Evolutionary conservation across 1,140 invertebrate species (phyloP), one percentile per base, ranked within the genome.

Genomic region (Diachasma alloeum): DNA sequence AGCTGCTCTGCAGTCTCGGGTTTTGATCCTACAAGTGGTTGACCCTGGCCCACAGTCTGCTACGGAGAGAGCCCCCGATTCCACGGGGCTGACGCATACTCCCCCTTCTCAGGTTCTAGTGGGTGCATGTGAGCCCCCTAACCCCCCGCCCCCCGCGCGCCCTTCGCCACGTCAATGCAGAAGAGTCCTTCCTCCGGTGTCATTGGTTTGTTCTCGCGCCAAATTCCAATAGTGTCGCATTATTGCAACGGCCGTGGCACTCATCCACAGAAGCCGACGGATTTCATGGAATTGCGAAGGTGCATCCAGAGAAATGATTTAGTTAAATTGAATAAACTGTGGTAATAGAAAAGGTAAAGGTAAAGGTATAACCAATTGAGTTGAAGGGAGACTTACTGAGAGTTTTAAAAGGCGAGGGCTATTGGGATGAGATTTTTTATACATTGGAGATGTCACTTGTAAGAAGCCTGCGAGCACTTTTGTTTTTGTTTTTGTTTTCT

Each of bases 21-120:
- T n/a, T 31, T n/a, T n/a, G 74, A 78, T 78, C 56, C 79, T 76
- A 80, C 79, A 80, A 80, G 79, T 80, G 79, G 79, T 80, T 80
- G 79, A 80, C 79, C 79, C 79, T 80, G 79, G 79, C 79, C 76
- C 75, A 80, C 72, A 81, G 75, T 77, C 75, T 81, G 77, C 73
- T 31, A 77, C 72, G 46, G 73, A 77, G 56, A 46, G 44, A 31
- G 9, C 73, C 63, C 48, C n/a, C 10, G 5, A 17, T 69, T 39
- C 63, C 48, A 53, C n/a, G 1, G 48, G 48, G 48, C n/a, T 75
- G 63, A 69, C 63, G 63, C 63, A 75, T 36, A 75, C 15, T 17
- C 48, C 48, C 17, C n/a, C 11, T 11, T 11, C 44, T 53, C 17
- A 4, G 48, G 48, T 53, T 53, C 1, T 4, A 42, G 39, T 42